A percentile compares a stretch with the other conserved stretches of the same genome.
Conservation (phyloP, 1,140 invertebrate genomes). For the Drosophila lacertosa region DNA sequence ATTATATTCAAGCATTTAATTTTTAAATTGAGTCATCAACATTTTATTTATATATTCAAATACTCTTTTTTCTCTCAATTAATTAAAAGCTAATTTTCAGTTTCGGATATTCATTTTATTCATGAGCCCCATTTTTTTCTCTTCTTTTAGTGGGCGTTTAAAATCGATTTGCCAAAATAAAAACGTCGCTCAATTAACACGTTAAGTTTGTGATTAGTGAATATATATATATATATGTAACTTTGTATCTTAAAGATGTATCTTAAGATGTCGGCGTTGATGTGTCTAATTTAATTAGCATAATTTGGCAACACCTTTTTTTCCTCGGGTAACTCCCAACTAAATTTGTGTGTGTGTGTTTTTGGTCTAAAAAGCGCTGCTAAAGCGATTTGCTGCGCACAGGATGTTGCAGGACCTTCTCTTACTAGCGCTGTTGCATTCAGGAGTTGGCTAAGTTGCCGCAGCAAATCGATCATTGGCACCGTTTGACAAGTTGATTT, state of each 20-base stretch:
- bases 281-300: slow-evolving; percentile 70
- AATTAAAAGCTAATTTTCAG: slow-evolving; percentile 7
- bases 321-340: too few species aligned
- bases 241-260: slow-evolving; percentile 21
- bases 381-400: slow-evolving; percentile 77
- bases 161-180: slow-evolving; percentile 67
- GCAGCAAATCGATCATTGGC: slow-evolving; percentile 81
- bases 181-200: slow-evolving; percentile 60
- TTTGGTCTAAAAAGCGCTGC: slow-evolving; percentile 70
- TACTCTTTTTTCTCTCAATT: not conserved
- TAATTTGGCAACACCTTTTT: slow-evolving; percentile 78
- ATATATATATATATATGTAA: slow-evolving; percentile 36
- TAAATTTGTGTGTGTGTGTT: too few species aligned
- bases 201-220: slow-evolving; percentile 39
- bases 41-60: not conserved
- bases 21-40: too few species aligned
- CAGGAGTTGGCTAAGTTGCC: slow-evolving; percentile 74
- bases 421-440: slow-evolving; percentile 18
- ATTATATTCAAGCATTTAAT: too few species aligned
- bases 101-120: slow-evolving; percentile 11
- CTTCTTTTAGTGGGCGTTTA: slow-evolving; percentile 61
- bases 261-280: slow-evolving; percentile 7
- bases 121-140: slow-evolving; percentile 30
- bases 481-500: slow-evolving; percentile 81
- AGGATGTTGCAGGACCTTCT: slow-evolving; percentile 18